Conservation (phyloP, 2,888 invertebrate species). For the Leptura quadrifasciata region DNA sequence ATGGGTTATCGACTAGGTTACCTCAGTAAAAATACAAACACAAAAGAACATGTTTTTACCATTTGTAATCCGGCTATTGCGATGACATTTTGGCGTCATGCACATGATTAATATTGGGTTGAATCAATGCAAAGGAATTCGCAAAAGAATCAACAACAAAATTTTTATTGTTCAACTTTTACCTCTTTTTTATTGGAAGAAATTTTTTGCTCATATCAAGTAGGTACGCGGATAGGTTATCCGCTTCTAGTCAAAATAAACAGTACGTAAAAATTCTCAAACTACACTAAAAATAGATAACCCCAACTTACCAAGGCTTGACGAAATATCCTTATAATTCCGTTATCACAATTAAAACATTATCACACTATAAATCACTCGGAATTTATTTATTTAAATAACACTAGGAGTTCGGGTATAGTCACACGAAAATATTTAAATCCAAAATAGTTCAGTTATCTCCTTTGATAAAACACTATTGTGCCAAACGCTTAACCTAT, state of each 20-base stretch:
- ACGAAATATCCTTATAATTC: slow-evolving; percentile 34
- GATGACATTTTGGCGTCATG: neutral
- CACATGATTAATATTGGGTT: neutral
- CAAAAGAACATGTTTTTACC: neutral
- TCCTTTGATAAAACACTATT: neutral
- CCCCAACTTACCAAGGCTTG: slow-evolving; percentile 30
- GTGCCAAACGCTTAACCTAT: neutral
- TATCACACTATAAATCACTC: slow-evolving; percentile 39
- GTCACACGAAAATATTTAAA: neutral
- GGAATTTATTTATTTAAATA: slow-evolving; percentile 16
- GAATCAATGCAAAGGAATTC: neutral
- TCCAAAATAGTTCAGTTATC: neutral
- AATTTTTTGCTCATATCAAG: too few relatives aligned
- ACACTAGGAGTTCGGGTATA: neutral
- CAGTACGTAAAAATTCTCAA: slow-evolving; percentile 26
- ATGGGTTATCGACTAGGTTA: neutral
- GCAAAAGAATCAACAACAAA: neutral
- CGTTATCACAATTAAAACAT: slow-evolving; percentile 41
- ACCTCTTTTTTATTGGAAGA: neutral
- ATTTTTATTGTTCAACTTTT: neutral
- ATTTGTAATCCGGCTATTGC: neutral
- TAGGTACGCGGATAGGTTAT: neutral
- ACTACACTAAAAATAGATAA: slow-evolving; percentile 29
- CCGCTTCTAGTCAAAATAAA: slow-evolving; percentile 27
- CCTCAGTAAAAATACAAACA: neutral